Conservation (phyloP, 1,140 invertebrate genomes). For the Drosophila nigrodunni region DNA sequence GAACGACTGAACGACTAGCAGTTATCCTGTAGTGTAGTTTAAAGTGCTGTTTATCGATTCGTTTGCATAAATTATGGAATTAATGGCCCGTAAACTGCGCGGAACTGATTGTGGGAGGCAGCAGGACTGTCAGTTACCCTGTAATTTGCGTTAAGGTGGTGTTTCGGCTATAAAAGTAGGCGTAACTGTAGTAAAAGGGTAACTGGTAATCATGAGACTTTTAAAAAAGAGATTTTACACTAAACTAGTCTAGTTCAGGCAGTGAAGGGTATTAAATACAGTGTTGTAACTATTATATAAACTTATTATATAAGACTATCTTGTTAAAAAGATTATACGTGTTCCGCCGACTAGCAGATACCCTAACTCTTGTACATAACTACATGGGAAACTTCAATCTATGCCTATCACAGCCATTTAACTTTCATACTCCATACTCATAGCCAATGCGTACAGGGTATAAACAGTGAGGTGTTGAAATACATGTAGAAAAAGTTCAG, state of each 20-base stretch:
- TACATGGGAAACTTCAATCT: background rate
- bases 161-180: too few relatives aligned
- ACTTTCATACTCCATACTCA: background rate
- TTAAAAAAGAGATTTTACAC: too few relatives aligned
- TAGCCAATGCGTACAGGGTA: background rate
- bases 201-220: too few relatives aligned
- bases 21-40: background rate
- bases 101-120: background rate
- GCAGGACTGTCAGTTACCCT: background rate
- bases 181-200: too few relatives aligned
- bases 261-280: too few relatives aligned
- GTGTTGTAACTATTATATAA: too few relatives aligned
- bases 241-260: too few relatives aligned
- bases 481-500: conserved; percentile 31
- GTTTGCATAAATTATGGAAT: background rate
- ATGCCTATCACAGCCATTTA: background rate
- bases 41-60: background rate
- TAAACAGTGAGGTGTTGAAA: conserved; percentile 45
- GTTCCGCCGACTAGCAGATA: too few relatives aligned
- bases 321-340: too few relatives aligned
- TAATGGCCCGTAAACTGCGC: background rate
- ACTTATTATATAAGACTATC: too few relatives aligned
- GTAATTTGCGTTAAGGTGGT: background rate
- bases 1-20: background rate
- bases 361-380: background rate